Evolutionary conservation across 2,797 vertebrate species (phyloP).

Genomic region (Phoebastria nigripes): DNA sequence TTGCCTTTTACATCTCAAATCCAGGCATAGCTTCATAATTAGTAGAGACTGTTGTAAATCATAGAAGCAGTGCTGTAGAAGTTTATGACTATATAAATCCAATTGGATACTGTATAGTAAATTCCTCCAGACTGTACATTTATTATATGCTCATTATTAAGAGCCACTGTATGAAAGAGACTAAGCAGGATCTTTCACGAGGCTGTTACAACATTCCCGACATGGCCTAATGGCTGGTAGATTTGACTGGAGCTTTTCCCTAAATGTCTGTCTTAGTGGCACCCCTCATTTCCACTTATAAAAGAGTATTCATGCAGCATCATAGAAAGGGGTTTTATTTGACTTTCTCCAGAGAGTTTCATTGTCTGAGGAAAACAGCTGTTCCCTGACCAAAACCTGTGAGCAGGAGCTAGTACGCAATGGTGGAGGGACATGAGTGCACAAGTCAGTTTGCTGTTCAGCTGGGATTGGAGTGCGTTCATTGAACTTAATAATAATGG

Average conservation of each 20-base stretch:
- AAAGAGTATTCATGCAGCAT: slow-evolving; percentile 46
- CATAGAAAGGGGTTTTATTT: slow-evolving; percentile 39
- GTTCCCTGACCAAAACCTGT: not conserved
- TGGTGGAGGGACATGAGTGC: not conserved
- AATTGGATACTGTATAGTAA: slow-evolving; percentile 65
- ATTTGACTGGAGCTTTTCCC: slow-evolving; percentile 9
- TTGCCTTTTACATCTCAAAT: slow-evolving; percentile 45
- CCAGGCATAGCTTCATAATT: slow-evolving; percentile 56
- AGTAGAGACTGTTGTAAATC: slow-evolving; percentile 64
- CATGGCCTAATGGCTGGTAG: slow-evolving; percentile 57
- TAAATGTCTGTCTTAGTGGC: slow-evolving; percentile 30
- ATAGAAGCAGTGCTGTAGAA: slow-evolving; percentile 60
- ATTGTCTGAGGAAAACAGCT: slow-evolving; percentile 43
- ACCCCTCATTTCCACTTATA: slow-evolving; percentile 35
- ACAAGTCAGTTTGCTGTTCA: not conserved
- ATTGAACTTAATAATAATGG: not conserved
- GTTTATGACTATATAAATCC: slow-evolving; percentile 74
- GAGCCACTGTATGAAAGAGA: slow-evolving; percentile 44
- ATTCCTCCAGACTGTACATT: slow-evolving; percentile 67
- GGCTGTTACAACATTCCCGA: slow-evolving; percentile 43
- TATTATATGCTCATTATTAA: slow-evolving; percentile 71
- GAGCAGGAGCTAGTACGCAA: not conserved
- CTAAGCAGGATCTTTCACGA: slow-evolving; percentile 39
- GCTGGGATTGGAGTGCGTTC: not conserved
- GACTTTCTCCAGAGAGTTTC: not conserved